phyloP scores from a whole-genome alignment of 2,888 invertebrate species.

The Alsophila aescularia region DNA sequence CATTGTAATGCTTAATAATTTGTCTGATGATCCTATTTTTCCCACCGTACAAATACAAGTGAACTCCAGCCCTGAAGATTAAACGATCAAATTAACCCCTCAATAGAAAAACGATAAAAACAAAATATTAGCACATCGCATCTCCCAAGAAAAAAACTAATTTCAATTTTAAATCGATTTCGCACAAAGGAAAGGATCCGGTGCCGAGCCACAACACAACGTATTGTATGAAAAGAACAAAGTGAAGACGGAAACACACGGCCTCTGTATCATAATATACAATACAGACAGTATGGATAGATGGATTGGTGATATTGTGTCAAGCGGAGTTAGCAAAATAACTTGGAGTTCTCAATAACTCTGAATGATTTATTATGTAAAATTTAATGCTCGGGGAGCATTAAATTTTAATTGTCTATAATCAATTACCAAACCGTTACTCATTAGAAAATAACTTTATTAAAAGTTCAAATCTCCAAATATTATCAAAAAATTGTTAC shows the following conservation, averaged over 20 bases:
- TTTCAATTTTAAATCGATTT: slow-evolving; percentile 29
- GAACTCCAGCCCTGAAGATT: neutral
- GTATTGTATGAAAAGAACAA: slow-evolving; percentile 34
- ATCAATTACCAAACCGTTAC: no score
- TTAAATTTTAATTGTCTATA: no score
- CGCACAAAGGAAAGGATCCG: slow-evolving; percentile 22
- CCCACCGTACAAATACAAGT: no score
- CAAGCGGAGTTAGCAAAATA: neutral
- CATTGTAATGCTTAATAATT: no score
- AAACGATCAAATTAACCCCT: slow-evolving; percentile 1
- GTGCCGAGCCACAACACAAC: slow-evolving; percentile 23
- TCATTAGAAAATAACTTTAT: no score
- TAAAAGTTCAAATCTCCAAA: no score
- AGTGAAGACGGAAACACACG: slow-evolving; percentile 33
- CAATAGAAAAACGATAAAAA: slow-evolving; percentile 9
- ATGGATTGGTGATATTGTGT: neutral
- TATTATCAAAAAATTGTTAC: no score
- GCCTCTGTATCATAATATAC: slow-evolving; percentile 19
- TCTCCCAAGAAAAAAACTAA: slow-evolving; percentile 14
- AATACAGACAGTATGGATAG: slow-evolving; percentile 36
- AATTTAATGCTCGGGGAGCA: no score
- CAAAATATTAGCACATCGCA: slow-evolving; percentile 16
- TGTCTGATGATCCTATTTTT: no score
- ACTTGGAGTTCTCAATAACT: no score
- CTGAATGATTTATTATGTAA: no score